Conservation (phyloP, 2,113 vertebrate species). For the Reinhardtius hippoglossoides region DNA sequence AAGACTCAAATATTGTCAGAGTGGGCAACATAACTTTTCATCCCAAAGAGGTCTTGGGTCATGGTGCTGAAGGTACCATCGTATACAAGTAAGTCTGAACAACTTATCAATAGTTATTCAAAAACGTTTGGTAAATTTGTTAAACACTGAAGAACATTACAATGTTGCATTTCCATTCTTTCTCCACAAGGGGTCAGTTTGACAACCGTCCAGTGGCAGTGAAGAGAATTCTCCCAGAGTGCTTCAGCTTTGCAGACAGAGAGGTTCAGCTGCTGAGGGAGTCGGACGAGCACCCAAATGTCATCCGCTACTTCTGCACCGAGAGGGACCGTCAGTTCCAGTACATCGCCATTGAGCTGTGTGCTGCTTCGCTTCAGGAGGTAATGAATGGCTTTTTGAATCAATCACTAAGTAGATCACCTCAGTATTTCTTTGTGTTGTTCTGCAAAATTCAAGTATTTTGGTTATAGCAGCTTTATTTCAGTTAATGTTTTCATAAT, state of each 20-base stretch:
- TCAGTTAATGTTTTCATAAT: not conserved
- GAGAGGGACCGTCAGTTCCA: constrained; percentile 98
- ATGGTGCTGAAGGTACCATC: constrained; percentile 97
- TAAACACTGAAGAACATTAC: not conserved
- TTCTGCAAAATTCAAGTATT: not conserved
- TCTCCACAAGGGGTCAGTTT: constrained; percentile 89
- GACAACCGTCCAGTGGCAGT: constrained; percentile 93
- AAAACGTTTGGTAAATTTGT: not conserved
- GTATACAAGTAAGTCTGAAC: constrained; percentile 90
- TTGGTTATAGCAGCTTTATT: too few species aligned
- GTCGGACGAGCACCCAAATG: constrained; percentile 95
- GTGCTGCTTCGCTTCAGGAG: constrained; percentile 93
- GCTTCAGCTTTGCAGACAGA: constrained; percentile 96
- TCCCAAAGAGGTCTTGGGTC: constrained; percentile 92
- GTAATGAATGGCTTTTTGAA: constrained; percentile 61
- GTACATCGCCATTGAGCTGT: constrained; percentile 97
- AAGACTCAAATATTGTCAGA: constrained; percentile 83
- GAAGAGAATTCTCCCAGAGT: constrained; percentile 97
- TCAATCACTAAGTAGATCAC: too few species aligned
- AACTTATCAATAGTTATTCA: not conserved
- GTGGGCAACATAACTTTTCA: constrained; percentile 95
- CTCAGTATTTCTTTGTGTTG: too few species aligned
- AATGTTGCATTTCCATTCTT: constrained; percentile 5
- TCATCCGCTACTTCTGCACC: constrained; percentile 98
- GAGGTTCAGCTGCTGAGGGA: constrained; percentile 96